These are phyloP conservation scores for Yponomeuta sedellus DNA, from an alignment of 2,888 invertebrate species.

Conservation along the genomic window DNA sequence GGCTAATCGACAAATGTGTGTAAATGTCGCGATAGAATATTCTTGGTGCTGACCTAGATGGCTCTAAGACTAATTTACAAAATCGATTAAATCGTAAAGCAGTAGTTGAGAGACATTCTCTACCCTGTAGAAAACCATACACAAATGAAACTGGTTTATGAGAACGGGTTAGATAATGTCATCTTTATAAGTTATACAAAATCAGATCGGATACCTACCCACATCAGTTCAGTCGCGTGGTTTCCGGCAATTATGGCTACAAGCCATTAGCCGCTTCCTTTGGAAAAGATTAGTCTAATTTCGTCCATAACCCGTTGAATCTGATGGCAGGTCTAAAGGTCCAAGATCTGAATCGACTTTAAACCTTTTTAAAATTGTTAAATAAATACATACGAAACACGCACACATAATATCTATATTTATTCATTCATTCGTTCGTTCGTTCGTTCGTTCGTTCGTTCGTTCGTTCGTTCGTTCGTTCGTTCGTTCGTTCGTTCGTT, in stretches of 20 bases:
- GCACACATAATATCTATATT: no score
- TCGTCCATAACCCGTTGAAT: slow-evolving; percentile 1
- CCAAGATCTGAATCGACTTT: no score
- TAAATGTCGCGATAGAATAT: no score
- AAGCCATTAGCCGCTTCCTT: not conserved
- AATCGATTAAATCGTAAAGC: not conserved
- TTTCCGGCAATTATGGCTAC: not conserved
- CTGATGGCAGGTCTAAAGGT: not conserved
- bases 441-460: no score
- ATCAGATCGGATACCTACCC: not conserved
- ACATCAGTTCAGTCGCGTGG: not conserved
- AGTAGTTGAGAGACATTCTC: not conserved
- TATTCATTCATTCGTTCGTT: no score
- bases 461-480: no score
- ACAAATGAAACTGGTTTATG: not conserved
- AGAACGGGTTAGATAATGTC: not conserved
- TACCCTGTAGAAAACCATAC: not conserved
- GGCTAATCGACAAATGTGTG: no score
- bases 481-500: no score
- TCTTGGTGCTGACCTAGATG: not conserved
- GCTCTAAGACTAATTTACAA: not conserved
- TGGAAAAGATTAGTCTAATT: slow-evolving; percentile 4
- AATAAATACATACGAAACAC: no score
- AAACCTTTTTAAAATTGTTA: no score
- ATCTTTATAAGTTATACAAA: not conserved